Evolutionary conservation across 2,797 vertebrate genomes (phyloP), one percentile per base, ranked within the genome.

Genomic region (Pitangus sulphuratus): DNA sequence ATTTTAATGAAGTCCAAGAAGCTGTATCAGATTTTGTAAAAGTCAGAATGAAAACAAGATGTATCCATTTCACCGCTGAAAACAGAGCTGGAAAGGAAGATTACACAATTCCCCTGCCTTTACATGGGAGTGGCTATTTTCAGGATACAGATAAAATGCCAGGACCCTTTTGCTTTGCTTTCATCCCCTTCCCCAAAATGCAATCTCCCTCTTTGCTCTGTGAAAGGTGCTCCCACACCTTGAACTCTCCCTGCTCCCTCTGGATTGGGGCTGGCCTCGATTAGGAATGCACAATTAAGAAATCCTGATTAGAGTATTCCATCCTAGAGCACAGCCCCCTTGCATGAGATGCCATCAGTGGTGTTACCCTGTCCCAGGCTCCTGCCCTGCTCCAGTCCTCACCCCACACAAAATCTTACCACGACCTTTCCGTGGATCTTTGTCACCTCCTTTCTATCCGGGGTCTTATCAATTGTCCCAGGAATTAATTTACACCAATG

Each of bases 31-130:
- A 60, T 91, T 89, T 89, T 92, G 45, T 72, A 47, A 10, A 89
- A 72, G n/a, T 31, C 89, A n/a, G 57, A 90, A 92, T 84, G 84
- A 89, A 76, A 92, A 78, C 62, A 93, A 90, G 77, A 72, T 79
- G 70, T 78, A 39, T 54, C 61, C 66, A 30, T 82, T 69, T 61
- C 11, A 1, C 42, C 51, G 37, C 30, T 84, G 58, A 57, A 91
- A 88, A 47, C 14, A 65, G 62, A 45, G 39, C 54, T 93, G 86
- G 77, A 62, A 76, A 58, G 18, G 30, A 58, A 76, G 70, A 50
- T 89, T 18, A 47, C n/a, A 31, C 13, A 72, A 6, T 69, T 93
- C 65, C 54, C 50, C 54, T 94, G 61, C 15, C 47, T 8, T 37
- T 72, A 33, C 13, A 28, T 0, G 0, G n/a, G n/a, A 79, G 3